Conservation (phyloP, 35 echinoderm and acorn worm species). For the Heliocidaris tuberculata region DNA sequence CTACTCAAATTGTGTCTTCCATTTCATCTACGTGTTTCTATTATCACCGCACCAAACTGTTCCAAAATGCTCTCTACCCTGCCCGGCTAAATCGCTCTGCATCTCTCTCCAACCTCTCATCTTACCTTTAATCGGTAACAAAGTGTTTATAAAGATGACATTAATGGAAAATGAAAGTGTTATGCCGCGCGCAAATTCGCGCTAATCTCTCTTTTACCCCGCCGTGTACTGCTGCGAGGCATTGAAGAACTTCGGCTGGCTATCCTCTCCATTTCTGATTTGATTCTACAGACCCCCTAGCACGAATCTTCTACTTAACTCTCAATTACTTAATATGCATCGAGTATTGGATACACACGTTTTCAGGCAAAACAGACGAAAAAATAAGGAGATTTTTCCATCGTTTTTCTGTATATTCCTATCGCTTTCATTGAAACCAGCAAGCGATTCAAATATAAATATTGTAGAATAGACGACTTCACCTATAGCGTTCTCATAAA, state of each 20-base stretch:
- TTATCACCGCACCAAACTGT: background rate
- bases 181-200: slow-evolving; percentile 17
- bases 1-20: no score
- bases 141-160: slow-evolving; percentile 12
- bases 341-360: slow-evolving; percentile 7
- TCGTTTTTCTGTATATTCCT: background rate
- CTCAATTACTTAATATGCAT: slow-evolving; percentile 5
- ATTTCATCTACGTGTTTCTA: background rate
- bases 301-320: background rate
- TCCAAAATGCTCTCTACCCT: background rate
- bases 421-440: background rate
- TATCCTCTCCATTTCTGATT: background rate
- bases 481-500: background rate
- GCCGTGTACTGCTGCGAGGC: background rate
- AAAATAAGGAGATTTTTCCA: background rate
- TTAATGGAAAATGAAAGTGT: slow-evolving; percentile 37
- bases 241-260: background rate
- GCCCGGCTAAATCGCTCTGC: background rate
- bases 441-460: background rate
- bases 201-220: slow-evolving; percentile 17
- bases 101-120: background rate
- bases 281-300: background rate
- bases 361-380: background rate
- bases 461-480: background rate
- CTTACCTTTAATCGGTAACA: slow-evolving; percentile 11